Conservation (phyloP, 2,113 vertebrate species). For the Edolisoma coerulescens region DNA sequence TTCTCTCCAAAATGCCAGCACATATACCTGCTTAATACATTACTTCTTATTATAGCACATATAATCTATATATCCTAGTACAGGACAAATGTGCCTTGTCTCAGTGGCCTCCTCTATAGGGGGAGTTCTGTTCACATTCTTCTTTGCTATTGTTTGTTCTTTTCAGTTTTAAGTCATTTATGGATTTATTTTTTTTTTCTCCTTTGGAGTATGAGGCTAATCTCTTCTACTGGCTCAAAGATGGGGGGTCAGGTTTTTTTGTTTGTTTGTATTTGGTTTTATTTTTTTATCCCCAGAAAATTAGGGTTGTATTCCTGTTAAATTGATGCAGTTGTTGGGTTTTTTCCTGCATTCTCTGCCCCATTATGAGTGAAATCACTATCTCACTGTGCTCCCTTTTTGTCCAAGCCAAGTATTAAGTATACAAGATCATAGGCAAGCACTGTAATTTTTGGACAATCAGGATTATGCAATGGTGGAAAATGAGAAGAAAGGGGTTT, state of each 20-base stretch:
- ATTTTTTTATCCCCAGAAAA: background rate
- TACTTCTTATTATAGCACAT: background rate
- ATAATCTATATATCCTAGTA: background rate
- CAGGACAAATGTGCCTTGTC: background rate
- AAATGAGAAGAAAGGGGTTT: background rate
- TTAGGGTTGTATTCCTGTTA: background rate
- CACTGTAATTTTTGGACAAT: background rate
- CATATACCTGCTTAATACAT: background rate
- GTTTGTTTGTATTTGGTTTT: background rate
- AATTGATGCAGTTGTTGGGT: background rate
- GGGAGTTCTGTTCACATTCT: background rate
- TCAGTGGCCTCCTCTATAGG: background rate
- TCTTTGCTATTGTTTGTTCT: background rate
- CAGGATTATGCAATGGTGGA: background rate
- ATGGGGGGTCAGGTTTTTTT: background rate
- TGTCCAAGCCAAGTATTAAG: background rate
- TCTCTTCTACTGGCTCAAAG: background rate
- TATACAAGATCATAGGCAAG: background rate
- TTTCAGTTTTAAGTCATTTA: background rate
- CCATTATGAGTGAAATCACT: background rate
- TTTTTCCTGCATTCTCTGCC: background rate
- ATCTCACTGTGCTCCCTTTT: background rate
- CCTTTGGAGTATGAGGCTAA: background rate
- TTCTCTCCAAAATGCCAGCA: background rate
- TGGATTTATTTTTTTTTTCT: too few relatives aligned